phyloP scores from a whole-genome alignment of 2,113 vertebrate genomes.

The Hippocampus mohnikei region DNA sequence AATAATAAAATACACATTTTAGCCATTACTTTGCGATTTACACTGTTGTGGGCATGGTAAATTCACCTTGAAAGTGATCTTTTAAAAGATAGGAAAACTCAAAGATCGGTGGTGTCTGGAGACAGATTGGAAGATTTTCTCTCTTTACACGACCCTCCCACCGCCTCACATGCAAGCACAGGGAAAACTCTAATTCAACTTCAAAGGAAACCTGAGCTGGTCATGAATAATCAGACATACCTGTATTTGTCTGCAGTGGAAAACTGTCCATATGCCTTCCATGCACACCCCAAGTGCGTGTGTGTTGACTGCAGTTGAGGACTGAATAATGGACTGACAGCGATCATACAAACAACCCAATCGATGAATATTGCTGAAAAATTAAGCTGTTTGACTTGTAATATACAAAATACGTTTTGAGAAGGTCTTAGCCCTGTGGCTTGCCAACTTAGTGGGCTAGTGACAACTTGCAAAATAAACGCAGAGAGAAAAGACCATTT shows the following conservation, averaged over 20 bases:
- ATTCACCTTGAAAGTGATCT: neutral
- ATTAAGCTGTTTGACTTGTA: neutral
- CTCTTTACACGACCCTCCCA: neutral
- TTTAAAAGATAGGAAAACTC: neutral
- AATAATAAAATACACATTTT: no score
- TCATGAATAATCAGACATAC: slow-evolving; percentile 80
- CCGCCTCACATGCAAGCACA: slow-evolving; percentile 52
- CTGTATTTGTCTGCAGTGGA: slow-evolving; percentile 66
- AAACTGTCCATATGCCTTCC: slow-evolving; percentile 72
- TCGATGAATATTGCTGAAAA: neutral
- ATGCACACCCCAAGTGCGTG: slow-evolving; percentile 18
- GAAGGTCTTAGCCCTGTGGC: no score
- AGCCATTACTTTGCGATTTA: no score
- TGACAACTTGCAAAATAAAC: no score
- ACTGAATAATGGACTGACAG: neutral
- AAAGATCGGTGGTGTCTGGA: neutral
- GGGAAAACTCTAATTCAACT: slow-evolving; percentile 76
- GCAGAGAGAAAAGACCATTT: no score
- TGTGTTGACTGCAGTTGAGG: neutral
- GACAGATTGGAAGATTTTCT: neutral
- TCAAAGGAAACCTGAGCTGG: slow-evolving; percentile 79
- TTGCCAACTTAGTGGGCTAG: no score
- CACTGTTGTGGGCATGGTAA: no score
- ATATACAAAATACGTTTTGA: neutral
- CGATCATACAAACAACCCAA: neutral